Percentiles rank a stretch among this genome's conserved stretches.
These are phyloP conservation scores for Drosophila tanythrix DNA, from an alignment of 2,888 invertebrate genomes.

Conservation along the genomic window DNA sequence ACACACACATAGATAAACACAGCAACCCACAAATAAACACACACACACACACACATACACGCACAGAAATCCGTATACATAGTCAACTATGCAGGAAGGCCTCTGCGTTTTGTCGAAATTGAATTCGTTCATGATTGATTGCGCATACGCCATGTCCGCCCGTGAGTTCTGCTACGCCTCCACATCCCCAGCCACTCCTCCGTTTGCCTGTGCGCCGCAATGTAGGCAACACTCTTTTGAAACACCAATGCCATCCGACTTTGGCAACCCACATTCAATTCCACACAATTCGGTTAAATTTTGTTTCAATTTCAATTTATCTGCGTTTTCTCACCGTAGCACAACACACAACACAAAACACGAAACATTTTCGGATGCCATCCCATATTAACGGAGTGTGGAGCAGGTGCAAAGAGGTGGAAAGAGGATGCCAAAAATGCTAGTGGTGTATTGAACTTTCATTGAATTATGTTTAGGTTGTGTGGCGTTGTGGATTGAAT, in stretches of 20 bases:
- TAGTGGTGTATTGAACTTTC: constrained; percentile 48
- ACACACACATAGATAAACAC: constrained; percentile 2
- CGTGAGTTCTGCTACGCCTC: not conserved
- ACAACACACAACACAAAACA: constrained; percentile 14
- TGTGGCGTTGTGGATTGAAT: constrained; percentile 32
- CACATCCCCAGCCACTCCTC: not conserved
- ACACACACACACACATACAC: constrained; percentile 3
- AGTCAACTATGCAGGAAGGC: constrained; percentile 30
- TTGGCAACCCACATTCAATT: constrained; percentile 34
- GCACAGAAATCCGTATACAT: not conserved
- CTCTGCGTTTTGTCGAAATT: constrained; percentile 64
- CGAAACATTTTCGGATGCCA: constrained; percentile 29
- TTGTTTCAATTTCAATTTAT: constrained; percentile 72
- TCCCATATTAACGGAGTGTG: constrained; percentile 14
- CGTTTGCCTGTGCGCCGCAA: constrained; percentile 19
- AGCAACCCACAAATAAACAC: constrained; percentile 2
- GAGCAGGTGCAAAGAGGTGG: not conserved
- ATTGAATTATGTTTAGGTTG: constrained; percentile 53
- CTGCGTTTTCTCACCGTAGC: constrained; percentile 45
- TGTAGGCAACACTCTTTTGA: constrained; percentile 54
- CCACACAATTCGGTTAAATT: constrained; percentile 58
- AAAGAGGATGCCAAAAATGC: not conserved
- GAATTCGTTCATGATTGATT: constrained; percentile 77
- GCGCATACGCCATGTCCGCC: constrained; percentile 65
- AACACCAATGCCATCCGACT: constrained; percentile 12